phyloP scores from a whole-genome alignment of 1,140 invertebrate species.

The Sinella curviseta region DNA sequence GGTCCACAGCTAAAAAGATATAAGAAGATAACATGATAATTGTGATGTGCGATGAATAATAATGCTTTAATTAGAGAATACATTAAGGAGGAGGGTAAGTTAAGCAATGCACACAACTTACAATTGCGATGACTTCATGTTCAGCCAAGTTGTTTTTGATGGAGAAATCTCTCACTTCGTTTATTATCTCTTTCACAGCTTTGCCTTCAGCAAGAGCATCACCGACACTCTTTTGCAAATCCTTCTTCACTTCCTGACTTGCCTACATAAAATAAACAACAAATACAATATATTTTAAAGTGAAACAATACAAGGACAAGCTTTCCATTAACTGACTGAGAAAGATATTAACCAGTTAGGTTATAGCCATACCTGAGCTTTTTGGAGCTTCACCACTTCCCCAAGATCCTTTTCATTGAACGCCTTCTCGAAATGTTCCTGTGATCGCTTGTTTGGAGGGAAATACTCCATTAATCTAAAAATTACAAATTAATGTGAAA shows the following conservation, averaged over 20 bases:
- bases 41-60: neutral
- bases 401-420: constrained; percentile 82
- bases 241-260: constrained; percentile 79
- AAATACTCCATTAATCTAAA: constrained; percentile 86
- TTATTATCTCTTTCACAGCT: constrained; percentile 75
- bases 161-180: constrained; percentile 82
- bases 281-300: constrained; percentile 24
- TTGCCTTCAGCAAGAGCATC: constrained; percentile 81
- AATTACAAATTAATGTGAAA: constrained; percentile 37
- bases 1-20: constrained; percentile 72
- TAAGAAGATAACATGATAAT: constrained; percentile 18
- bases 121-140: constrained; percentile 76
- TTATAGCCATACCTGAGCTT: constrained; percentile 70
- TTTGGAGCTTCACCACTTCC: constrained; percentile 86
- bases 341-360: too few species aligned
- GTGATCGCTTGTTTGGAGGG: constrained; percentile 86
- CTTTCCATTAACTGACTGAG: neutral
- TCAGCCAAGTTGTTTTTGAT: constrained; percentile 77
- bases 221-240: constrained; percentile 71
- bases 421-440: constrained; percentile 79
- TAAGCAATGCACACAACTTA: too few species aligned
- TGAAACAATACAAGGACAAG: neutral
- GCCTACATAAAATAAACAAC: constrained; percentile 57
- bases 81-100: constrained; percentile 2
- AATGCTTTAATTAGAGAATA: neutral